Base-by-base conservation (phyloP, 2,797 vertebrate genomes). In the Muraenolepis orangiensis region DNA sequence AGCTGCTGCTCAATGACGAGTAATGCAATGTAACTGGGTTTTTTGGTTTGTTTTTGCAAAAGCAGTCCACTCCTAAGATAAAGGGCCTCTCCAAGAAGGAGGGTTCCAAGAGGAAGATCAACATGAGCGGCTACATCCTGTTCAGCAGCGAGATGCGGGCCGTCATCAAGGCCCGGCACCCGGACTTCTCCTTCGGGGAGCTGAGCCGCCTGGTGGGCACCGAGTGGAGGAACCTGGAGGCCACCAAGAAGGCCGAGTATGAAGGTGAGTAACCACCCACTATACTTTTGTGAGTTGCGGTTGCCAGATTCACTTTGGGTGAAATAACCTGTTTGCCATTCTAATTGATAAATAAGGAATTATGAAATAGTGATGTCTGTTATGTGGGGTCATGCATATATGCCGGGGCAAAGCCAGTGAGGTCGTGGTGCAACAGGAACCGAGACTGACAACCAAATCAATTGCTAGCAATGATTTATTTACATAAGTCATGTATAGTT, bases 81-180 rank as follows among this genome's bases (percentile, higher is more conserved):
- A 99, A 99, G 87, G 96, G 97, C 79, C 91, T 95, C 78, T 92
- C 95, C 78, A 99, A 99, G 92, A 99, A 99, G 80, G 98, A 99
- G 88, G 95, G 97, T 68, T 95, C 97, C 72, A 99, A 99, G 90
- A 94, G 98, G 86, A 99, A 99, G 94, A 99, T 98, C 92, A 99
- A 99, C 93, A 99, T 99, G 97, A 99, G 98, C 74, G 98, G 98
- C 86, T 99, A 99, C 81, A 99, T 99, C 90, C 91, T 99, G 81
- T 99, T 99, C 91, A 99, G 98, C 93, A 99, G 98, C 74, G 98
- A 99, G 87, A 98, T 99, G 96, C 94, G 98, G 86, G 95, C 98
- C 14, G 95, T 99, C 75, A 99, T 99, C 87, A 99, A 99, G 91
- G 97, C 97, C 78, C 95, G 96, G 72, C 96, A 99, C 83, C 98